Evolutionary conservation across 2,888 invertebrate species (phyloP).

Genomic region (Synergus japonicus): DNA sequence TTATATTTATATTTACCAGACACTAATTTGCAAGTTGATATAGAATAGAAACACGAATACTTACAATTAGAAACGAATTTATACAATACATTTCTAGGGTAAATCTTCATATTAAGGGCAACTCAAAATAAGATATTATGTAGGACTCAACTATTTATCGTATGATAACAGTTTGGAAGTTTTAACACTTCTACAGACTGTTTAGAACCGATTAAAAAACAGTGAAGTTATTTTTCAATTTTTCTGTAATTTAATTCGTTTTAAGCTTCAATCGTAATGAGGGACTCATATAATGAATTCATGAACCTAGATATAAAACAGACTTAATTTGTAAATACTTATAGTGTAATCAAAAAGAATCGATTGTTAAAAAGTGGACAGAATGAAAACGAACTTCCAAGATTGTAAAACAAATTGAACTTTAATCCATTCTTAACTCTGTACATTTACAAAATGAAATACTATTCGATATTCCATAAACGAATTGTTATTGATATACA

Average conservation of each 20-base stretch:
- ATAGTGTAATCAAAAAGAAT: background rate
- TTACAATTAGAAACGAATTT: background rate
- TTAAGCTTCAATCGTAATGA: background rate
- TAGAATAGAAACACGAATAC: background rate
- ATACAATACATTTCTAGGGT: background rate
- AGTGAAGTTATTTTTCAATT: background rate
- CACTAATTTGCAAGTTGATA: conserved; percentile 3
- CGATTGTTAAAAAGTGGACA: background rate
- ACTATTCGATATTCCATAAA: background rate
- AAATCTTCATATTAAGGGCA: background rate
- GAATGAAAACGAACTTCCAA: conserved; percentile 5
- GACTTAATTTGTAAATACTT: conserved; percentile 36
- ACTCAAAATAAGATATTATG: background rate
- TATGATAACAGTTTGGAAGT: background rate
- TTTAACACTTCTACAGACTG: background rate
- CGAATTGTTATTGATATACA: conserved; percentile 22
- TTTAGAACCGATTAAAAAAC: background rate
- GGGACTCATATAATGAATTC: conserved; percentile 1
- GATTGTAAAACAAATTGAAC: conserved; percentile 60
- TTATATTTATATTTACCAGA: conserved; percentile 25
- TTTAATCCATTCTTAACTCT: conserved; percentile 56
- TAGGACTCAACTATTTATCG: background rate
- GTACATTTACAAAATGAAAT: conserved; percentile 53
- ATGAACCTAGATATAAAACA: conserved; percentile 10
- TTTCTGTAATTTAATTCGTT: conserved; percentile 9